Base-by-base conservation (phyloP, 1,140 invertebrate genomes). In the Papilio aristodemus region DNA sequence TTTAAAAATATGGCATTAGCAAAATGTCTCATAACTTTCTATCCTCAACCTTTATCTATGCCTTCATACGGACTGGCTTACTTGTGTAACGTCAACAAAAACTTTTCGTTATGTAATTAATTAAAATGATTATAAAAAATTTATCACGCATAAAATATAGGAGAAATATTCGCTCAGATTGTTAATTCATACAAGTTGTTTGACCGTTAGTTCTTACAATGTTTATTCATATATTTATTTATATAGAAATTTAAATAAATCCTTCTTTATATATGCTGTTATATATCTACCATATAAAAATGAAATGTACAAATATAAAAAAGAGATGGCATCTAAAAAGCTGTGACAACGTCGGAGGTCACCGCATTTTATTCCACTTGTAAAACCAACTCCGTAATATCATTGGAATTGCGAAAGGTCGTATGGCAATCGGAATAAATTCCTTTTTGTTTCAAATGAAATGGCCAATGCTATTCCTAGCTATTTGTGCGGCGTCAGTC, bases 301-400 rank as follows among this genome's bases (percentile, higher is more conserved):
- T 54, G 10, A 54, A 54, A 10, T 8, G 5, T 9, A 17, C 10
- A 4, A 19, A 54, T 54, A 54, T 54, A 54, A 54, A 54, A 46
- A 54, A 54, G 19, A 54, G 46, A 54, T 22, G 17, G 19, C 46
- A 54, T 22, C 46, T 54, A 54, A 54, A 54, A 54, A 10, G 46
- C 19, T 32, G 27, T 32, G 46, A 54, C 46, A 54, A 22, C 22
- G 43, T 22, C n/a, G 38, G 68, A 71, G 75, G 68, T 77, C 77
- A 69, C 70, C 58, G 62, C 73, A 74, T 79, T 81, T 84, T 83
- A 79, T 84, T 72, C 76, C 71, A 57, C 73, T 70, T 68, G 62
- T 70, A 58, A 70, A 73, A 43, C 66, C 73, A 69, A 41, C 67
- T 70, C 68, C 60, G 60, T 71, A 74, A 70, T 69, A 59, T 67